Conservation (phyloP, 2,888 invertebrate genomes). For the Eupithecia exiguata region DNA sequence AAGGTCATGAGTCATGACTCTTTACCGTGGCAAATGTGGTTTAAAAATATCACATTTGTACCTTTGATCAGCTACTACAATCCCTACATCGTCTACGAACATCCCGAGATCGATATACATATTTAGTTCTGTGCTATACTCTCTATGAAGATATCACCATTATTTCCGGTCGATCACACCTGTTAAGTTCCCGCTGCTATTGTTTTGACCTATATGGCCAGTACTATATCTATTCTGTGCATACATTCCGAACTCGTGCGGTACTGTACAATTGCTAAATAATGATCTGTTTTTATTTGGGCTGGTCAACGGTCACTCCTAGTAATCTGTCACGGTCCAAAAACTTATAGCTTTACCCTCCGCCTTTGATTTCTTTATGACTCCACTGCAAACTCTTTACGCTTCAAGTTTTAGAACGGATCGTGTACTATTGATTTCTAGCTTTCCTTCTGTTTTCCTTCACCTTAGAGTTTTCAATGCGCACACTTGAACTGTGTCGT, state of each 20-base stretch:
- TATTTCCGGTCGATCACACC: neutral
- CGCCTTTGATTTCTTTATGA: neutral
- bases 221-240: neutral
- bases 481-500: neutral
- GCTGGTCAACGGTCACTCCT: conserved; percentile 36
- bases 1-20: no score
- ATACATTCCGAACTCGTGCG: conserved; percentile 1
- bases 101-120: no score
- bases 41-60: no score
- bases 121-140: no score
- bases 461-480: neutral
- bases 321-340: conserved; percentile 41
- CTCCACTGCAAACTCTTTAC: neutral
- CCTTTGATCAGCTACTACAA: no score
- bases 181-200: neutral
- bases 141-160: neutral
- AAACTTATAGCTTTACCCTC: conserved; percentile 33
- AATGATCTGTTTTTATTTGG: neutral
- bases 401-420: neutral
- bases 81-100: no score
- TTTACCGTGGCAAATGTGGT: no score
- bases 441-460: neutral
- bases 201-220: conserved; percentile 1
- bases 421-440: neutral
- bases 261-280: neutral